Evolutionary conservation across 1,140 invertebrate species (phyloP).

Genomic region (Cotesia vestalis): DNA sequence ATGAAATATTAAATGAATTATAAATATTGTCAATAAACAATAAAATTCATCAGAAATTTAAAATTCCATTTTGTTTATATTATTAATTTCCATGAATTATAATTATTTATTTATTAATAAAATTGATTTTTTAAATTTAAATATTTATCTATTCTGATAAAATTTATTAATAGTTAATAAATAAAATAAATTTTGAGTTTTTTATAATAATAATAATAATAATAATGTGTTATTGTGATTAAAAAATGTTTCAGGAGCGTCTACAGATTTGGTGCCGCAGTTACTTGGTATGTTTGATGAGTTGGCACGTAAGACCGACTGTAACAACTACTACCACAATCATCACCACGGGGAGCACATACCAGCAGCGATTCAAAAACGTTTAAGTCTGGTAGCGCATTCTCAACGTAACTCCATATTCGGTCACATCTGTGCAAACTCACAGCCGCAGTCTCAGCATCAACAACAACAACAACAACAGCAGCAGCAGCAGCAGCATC

Average conservation of each 20-base stretch:
- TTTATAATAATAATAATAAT: neutral
- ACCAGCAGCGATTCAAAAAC: conserved; percentile 57
- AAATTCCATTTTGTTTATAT: too few relatives aligned
- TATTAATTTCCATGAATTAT: too few relatives aligned
- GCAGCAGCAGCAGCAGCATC: conserved; percentile 12
- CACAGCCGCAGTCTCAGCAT: conserved; percentile 18
- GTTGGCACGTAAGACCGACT: conserved; percentile 63
- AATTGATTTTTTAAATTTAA: too few relatives aligned
- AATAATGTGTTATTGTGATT: neutral
- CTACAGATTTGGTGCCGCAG: conserved; percentile 74
- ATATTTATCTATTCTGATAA: too few relatives aligned
- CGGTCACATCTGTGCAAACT: conserved; percentile 47
- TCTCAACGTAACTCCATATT: conserved; percentile 58
- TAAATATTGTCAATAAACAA: too few relatives aligned
- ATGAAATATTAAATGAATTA: too few relatives aligned
- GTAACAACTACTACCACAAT: conserved; percentile 37
- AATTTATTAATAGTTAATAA: too few relatives aligned
- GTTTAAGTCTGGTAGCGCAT: conserved; percentile 55
- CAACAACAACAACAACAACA: neutral
- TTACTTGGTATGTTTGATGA: conserved; percentile 75
- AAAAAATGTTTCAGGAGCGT: conserved; percentile 59
- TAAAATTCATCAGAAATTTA: too few relatives aligned
- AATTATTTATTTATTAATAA: too few relatives aligned
- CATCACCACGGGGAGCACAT: conserved; percentile 46
- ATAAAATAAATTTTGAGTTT: neutral